Conservation (phyloP, 2,797 vertebrate genomes). For the Cryptoprocta ferox region DNA sequence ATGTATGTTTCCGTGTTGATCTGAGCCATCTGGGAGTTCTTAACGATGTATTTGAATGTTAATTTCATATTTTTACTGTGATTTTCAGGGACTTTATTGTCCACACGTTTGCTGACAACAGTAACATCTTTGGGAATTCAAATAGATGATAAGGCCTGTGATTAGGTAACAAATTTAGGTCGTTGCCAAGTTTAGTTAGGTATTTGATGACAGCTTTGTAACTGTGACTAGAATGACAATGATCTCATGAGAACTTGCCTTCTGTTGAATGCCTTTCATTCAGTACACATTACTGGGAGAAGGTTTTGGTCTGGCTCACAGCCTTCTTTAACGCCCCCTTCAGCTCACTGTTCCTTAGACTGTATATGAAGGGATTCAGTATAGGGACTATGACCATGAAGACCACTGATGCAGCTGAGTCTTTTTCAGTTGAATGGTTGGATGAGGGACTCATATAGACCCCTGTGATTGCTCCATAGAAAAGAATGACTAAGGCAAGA, state of each 20-base stretch:
- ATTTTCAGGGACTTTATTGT: background rate
- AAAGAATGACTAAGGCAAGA: conserved; percentile 71
- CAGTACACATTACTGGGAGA: background rate
- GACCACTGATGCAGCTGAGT: conserved; percentile 57
- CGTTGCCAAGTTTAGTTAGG: background rate
- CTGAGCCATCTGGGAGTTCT: background rate
- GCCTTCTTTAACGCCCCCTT: conserved; percentile 59
- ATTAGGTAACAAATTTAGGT: background rate
- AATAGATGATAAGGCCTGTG: background rate
- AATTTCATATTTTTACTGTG: background rate
- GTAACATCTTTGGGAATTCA: background rate
- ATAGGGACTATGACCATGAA: conserved; percentile 68
- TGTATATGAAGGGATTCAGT: conserved; percentile 72
- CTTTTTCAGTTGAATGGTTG: conserved; percentile 52
- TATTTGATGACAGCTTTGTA: background rate
- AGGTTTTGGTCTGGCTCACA: conserved; percentile 19
- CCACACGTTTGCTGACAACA: background rate
- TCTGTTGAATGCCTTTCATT: background rate
- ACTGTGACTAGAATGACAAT: background rate
- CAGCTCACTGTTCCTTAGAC: conserved; percentile 68
- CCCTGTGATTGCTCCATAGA: conserved; percentile 65
- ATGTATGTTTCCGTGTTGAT: background rate
- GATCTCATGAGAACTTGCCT: background rate
- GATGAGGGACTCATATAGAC: conserved; percentile 66
- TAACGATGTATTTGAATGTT: background rate